phyloP scores from a whole-genome alignment of 2,113 vertebrate genomes.

The Dunckerocampus dactyliophorus region DNA sequence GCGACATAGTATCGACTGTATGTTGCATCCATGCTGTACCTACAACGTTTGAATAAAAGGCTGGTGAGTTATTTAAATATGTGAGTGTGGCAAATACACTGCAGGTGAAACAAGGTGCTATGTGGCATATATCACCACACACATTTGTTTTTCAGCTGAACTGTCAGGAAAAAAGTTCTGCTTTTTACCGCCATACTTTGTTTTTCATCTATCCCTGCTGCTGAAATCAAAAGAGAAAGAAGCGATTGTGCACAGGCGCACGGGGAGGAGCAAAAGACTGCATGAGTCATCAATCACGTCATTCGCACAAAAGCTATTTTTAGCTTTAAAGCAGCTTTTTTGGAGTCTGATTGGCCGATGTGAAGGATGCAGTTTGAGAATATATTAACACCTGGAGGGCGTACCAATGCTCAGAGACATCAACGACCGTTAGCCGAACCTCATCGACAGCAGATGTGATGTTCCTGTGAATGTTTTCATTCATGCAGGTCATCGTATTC shows the following conservation, averaged over 20 bases:
- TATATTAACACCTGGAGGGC: constrained; percentile 30
- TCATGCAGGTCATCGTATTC: too few species aligned
- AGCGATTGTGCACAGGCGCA: constrained; percentile 18
- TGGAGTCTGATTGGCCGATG: constrained; percentile 44
- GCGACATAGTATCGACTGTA: neutral
- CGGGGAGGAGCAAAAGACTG: constrained; percentile 32
- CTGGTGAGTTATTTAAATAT: neutral
- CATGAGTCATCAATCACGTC: constrained; percentile 67
- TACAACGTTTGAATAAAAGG: constrained; percentile 4
- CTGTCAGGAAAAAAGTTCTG: neutral
- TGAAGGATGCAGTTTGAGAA: constrained; percentile 37
- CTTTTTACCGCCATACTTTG: neutral
- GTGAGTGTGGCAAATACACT: too few species aligned
- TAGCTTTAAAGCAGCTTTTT: constrained; percentile 47
- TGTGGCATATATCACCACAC: neutral
- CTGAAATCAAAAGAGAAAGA: constrained; percentile 4
- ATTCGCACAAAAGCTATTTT: constrained; percentile 60
- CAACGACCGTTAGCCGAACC: too few species aligned
- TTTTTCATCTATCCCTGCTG: neutral
- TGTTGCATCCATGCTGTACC: neutral
- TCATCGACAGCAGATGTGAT: too few species aligned
- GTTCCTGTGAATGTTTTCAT: too few species aligned
- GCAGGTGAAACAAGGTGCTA: neutral
- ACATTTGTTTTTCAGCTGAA: neutral
- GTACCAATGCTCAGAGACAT: neutral